A percentile compares a stretch with the other conserved stretches of the same genome.
These are phyloP conservation scores for Pelmatolapia mariae DNA, from an alignment of 2,113 vertebrate genomes.

Conservation along the genomic window DNA sequence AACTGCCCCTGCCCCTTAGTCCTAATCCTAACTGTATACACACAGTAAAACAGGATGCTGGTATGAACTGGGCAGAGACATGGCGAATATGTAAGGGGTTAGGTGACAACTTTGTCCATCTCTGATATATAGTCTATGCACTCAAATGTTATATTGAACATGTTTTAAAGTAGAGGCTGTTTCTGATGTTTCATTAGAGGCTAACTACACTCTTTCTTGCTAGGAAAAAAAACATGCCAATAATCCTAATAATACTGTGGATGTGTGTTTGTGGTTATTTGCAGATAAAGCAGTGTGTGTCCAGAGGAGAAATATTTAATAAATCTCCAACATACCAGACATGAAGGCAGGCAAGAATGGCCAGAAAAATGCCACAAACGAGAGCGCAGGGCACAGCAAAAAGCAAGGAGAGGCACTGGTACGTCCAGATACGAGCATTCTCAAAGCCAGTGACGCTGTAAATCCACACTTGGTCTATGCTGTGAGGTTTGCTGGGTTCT, in stretches of 20 bases:
- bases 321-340: slow-evolving; percentile 68
- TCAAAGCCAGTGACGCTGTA: slow-evolving; percentile 72
- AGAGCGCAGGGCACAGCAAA: slow-evolving; percentile 72
- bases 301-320: background rate
- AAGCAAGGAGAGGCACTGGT: slow-evolving; percentile 70
- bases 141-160: background rate
- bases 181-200: background rate
- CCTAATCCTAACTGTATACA: background rate
- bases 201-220: background rate
- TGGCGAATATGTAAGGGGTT: background rate
- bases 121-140: background rate
- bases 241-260: background rate
- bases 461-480: slow-evolving; percentile 71
- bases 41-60: background rate
- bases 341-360: slow-evolving; percentile 71
- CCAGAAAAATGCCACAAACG: slow-evolving; percentile 69
- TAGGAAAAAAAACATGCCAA: background rate
- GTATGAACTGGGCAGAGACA: background rate
- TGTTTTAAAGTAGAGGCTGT: background rate
- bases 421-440: slow-evolving; percentile 69
- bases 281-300: background rate
- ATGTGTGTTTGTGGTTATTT: background rate
- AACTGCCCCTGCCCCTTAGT: background rate
- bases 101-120: background rate
- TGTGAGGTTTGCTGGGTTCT: slow-evolving; percentile 63